A percentile compares a stretch with the other conserved stretches of the same genome.
Conservation (phyloP, 2,113 vertebrate species). For the Campylomormyrus numenius region DNA sequence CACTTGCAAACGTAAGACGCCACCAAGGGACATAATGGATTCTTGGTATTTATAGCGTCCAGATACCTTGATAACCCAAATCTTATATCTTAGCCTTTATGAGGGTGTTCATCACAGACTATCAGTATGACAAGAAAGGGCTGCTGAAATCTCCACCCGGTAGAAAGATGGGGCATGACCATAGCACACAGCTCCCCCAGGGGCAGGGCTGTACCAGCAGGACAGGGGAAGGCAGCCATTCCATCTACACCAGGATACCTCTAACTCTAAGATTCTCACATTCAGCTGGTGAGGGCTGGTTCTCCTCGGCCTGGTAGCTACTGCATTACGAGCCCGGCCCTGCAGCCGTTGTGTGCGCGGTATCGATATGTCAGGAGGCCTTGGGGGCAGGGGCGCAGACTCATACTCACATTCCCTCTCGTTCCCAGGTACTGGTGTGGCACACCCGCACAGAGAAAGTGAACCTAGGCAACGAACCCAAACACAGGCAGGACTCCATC, state of each 20-base stretch:
- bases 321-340: background rate
- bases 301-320: background rate
- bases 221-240: background rate
- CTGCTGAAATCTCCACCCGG: background rate
- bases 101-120: background rate
- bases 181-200: background rate
- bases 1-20: background rate
- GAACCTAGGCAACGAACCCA: constrained; percentile 85
- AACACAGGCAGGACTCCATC: constrained; percentile 79
- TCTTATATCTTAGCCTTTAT: background rate
- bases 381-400: background rate
- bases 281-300: background rate
- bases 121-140: background rate
- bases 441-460: constrained; percentile 97
- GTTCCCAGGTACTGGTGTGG: constrained; percentile 88
- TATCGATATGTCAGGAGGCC: background rate
- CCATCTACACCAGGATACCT: background rate
- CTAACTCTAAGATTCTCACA: background rate
- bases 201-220: background rate
- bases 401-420: constrained; percentile 10
- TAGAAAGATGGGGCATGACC: background rate
- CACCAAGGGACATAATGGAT: background rate
- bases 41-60: background rate
- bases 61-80: background rate
- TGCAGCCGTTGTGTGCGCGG: background rate